These are phyloP conservation scores for Anodontia alba DNA, from an alignment of 2,888 invertebrate genomes.

Conservation along the genomic window DNA sequence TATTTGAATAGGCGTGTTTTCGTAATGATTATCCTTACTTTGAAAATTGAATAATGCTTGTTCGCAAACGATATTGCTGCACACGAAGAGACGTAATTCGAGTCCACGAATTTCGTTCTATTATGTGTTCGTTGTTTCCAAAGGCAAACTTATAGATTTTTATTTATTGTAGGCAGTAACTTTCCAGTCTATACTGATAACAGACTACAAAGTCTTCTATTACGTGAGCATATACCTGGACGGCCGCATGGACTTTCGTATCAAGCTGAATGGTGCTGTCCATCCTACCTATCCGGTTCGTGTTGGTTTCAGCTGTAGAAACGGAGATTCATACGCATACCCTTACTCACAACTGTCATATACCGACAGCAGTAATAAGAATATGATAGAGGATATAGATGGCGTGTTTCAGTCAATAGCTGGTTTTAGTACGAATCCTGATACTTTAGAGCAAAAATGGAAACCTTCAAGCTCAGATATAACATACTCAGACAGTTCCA, in stretches of 20 bases:
- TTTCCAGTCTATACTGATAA: constrained; percentile 60
- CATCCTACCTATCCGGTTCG: constrained; percentile 47
- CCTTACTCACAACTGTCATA: constrained; percentile 43
- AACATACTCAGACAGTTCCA: constrained; percentile 20
- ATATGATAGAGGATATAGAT: constrained; percentile 50
- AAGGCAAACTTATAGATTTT: no score
- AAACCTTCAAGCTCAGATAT: constrained; percentile 7
- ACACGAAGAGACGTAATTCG: no score
- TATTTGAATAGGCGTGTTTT: no score
- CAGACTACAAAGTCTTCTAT: constrained; percentile 56
- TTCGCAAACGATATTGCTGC: no score
- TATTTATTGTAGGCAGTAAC: constrained; percentile 66
- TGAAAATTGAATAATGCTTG: no score
- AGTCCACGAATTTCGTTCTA: no score
- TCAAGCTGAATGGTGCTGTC: constrained; percentile 25
- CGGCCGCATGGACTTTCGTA: constrained; percentile 43
- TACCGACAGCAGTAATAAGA: constrained; percentile 22
- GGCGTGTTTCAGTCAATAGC: constrained; percentile 33
- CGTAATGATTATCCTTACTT: no score
- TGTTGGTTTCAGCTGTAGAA: constrained; percentile 39
- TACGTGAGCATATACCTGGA: constrained; percentile 54
- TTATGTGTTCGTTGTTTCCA: no score
- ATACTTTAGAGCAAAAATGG: constrained; percentile 5
- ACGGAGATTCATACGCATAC: constrained; percentile 39
- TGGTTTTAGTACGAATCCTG: constrained; percentile 16